Base-by-base conservation (phyloP, 1,140 invertebrate species). In the Colletes gigas region DNA sequence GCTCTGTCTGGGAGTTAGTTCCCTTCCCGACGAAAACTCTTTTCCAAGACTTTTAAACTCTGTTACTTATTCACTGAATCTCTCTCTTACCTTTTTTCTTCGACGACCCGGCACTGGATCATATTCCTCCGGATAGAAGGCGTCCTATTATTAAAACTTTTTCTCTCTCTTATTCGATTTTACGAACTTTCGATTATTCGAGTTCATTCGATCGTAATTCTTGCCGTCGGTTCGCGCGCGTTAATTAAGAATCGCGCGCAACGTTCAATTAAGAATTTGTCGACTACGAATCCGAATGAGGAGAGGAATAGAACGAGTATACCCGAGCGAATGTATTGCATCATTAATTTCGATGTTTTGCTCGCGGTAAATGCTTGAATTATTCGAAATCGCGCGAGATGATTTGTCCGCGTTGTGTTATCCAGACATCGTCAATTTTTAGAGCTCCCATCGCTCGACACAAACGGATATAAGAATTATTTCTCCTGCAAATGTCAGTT, bases 81-180 rank as follows among this genome's bases (percentile, higher is more conserved):
- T 74, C 63, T 75, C 71, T 21, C n/a, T 15, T 70, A 70, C 44
- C 65, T 59, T 72, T 63, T 54, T 62, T 39, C 30, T 17, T 69
- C 57, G 14, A 41, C n/a, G 12, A 63, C 39, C 66, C 52, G 0
- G 68, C 79, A 44, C 44, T 73, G 60, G 73, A 73, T 79, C 77
- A 79, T 73, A 79, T 47, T 47, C 70, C 50, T 14, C 44, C 52
- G 8, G 66, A 8, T 68, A 69, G 69, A 65, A 12, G 65, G 65
- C 77, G 70, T 66, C 77, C 77, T 73, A 73, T 79, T 73, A 73
- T 79, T 73, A 79, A 79, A 79, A 69, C 73, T 79, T 75, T 73
- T 73, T 47, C 14, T 47, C 59, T 21, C 59, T 44, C 17, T 30
- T 55, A 55, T 63, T 30, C 60, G 60, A 78, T 72, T 78, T 65